Evolutionary conservation across 2,888 invertebrate species (phyloP).

Genomic region (Idaea biselata): DNA sequence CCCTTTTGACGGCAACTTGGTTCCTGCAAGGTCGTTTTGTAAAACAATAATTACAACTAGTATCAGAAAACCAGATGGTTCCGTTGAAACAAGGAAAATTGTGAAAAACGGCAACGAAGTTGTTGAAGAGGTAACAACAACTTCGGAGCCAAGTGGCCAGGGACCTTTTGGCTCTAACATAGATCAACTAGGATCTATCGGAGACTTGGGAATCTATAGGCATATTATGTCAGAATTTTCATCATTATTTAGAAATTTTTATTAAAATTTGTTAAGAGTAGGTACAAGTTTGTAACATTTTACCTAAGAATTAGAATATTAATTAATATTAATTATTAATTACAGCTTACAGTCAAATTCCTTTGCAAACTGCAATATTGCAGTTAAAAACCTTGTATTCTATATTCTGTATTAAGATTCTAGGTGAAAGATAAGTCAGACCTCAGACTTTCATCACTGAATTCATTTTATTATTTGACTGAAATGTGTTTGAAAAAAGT

Average conservation of each 20-base stretch:
- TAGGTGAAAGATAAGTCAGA: no score
- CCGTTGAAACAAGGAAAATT: conserved; percentile 64
- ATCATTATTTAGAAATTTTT: conserved; percentile 60
- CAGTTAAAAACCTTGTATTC: no score
- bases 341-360: not conserved
- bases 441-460: no score
- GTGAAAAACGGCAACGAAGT: conserved; percentile 67
- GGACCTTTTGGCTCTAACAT: conserved; percentile 41
- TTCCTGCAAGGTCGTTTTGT: conserved; percentile 64
- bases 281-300: no score
- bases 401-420: no score
- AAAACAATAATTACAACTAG: conserved; percentile 71
- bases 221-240: conserved; percentile 52
- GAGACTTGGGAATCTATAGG: conserved; percentile 39
- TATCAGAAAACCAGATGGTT: conserved; percentile 66
- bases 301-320: no score
- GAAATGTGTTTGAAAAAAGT: no score
- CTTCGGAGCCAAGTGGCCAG: conserved; percentile 37
- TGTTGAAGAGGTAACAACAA: conserved; percentile 60
- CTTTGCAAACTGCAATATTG: no score
- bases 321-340: no score
- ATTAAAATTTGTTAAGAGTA: conserved; percentile 36
- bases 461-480: no score
- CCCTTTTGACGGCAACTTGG: conserved; percentile 53
- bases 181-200: conserved; percentile 38